These are phyloP conservation scores for Acanthiza pusilla DNA, from an alignment of 2,797 vertebrate genomes.

Conservation along the genomic window DNA sequence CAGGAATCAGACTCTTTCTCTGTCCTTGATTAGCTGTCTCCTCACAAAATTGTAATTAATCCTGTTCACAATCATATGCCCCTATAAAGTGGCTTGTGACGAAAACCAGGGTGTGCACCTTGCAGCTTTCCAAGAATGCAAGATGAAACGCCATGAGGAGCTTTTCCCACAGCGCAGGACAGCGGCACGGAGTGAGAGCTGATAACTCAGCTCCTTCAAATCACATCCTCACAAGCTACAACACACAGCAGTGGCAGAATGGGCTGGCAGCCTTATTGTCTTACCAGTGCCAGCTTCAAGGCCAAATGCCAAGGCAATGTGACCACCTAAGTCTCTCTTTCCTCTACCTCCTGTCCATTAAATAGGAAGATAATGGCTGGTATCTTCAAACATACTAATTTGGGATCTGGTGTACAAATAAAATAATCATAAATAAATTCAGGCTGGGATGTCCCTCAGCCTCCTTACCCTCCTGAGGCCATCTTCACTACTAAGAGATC, in stretches of 20 bases:
- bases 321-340: not conserved
- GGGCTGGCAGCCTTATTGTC: fast-evolving
- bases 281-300: not conserved
- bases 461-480: not conserved
- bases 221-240: not conserved
- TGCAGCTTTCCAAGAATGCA: not conserved
- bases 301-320: not conserved
- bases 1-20: not conserved
- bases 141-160: not conserved
- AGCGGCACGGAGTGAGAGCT: not conserved
- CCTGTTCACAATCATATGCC: not conserved
- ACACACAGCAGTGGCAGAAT: not conserved
- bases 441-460: not conserved
- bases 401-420: not conserved
- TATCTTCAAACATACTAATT: not conserved
- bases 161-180: not conserved
- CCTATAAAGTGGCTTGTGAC: not conserved
- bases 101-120: not conserved
- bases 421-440: not conserved
- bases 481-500: fast-evolving
- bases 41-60: not conserved
- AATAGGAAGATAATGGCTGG: not conserved
- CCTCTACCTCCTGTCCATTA: not conserved
- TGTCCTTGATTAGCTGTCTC: not conserved
- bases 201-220: not conserved